A percentile compares a stretch with the other conserved stretches of the same genome.
Conservation (phyloP, 2,888 invertebrate species). For the Xestoiulus laeticollis region DNA sequence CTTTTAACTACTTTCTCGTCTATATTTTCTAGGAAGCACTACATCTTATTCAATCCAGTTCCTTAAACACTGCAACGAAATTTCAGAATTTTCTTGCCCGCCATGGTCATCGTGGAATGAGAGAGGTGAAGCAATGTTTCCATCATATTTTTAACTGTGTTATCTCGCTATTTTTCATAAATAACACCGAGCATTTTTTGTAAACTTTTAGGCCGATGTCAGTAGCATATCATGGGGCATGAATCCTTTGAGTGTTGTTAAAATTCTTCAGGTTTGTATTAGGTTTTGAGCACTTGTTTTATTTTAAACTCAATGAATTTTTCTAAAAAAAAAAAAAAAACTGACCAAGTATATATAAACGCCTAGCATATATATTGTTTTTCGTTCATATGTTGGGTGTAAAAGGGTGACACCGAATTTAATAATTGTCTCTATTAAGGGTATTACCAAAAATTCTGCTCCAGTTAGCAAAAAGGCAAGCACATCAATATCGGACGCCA, state of each 20-base stretch:
- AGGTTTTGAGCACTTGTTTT: neutral
- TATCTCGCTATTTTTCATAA: neutral
- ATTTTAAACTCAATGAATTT: no score
- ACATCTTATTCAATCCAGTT: neutral
- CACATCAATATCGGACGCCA: neutral
- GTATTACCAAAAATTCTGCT: neutral
- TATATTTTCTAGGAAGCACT: neutral
- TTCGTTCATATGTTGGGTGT: no score
- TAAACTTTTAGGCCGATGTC: conserved; percentile 72
- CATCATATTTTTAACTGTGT: neutral
- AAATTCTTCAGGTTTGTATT: conserved; percentile 69
- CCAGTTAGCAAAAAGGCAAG: neutral
- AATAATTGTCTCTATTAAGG: neutral
- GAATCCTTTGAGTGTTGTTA: conserved; percentile 71
- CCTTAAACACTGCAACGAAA: neutral
- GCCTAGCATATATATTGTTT: no score
- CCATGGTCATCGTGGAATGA: conserved; percentile 51
- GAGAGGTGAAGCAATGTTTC: conserved; percentile 27
- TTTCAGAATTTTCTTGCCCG: conserved; percentile 46
- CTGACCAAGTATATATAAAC: no score
- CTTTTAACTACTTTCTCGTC: no score
- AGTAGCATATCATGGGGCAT: conserved; percentile 74
- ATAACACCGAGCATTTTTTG: neutral
- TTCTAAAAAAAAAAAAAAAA: no score
- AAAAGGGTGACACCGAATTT: no score